Percentiles rank a stretch among this genome's conserved stretches.
Conservation (phyloP, 2,888 invertebrate genomes). For the Erpobdella octoculata region DNA sequence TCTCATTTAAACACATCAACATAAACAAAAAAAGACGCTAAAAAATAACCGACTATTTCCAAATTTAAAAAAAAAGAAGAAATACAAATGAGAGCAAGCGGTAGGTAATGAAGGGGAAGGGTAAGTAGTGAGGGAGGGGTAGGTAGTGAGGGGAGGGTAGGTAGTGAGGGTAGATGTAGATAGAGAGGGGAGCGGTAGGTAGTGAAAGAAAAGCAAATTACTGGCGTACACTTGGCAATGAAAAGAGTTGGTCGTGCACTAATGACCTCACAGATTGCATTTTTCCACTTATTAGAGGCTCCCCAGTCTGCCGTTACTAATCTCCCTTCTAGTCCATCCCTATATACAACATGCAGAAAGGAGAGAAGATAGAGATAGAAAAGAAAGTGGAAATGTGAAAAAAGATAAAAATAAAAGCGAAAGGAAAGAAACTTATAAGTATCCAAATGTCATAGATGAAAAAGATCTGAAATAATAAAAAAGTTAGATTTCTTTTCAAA, state of each 20-base stretch:
- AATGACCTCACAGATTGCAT: slow-evolving; percentile 12
- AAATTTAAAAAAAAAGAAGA: not conserved
- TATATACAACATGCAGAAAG: too few relatives aligned
- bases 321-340: not conserved
- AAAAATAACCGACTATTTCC: too few relatives aligned
- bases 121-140: not conserved
- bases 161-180: not conserved
- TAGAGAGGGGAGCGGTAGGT: not conserved
- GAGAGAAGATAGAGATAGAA: too few relatives aligned
- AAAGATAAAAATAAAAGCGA: too few relatives aligned
- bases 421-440: too few relatives aligned
- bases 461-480: too few relatives aligned
- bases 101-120: not conserved
- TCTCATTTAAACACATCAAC: too few relatives aligned
- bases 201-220: slow-evolving; percentile 6
- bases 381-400: too few relatives aligned
- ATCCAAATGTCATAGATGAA: too few relatives aligned
- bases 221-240: not conserved
- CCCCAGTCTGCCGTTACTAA: not conserved
- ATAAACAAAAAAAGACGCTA: too few relatives aligned
- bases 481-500: too few relatives aligned
- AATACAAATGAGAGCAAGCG: not conserved
- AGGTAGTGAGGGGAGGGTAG: not conserved
- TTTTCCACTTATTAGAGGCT: slow-evolving; percentile 12
- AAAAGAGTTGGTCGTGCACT: not conserved